phyloP scores from a whole-genome alignment of 2,113 vertebrate species.

The Campylomormyrus numenius region DNA sequence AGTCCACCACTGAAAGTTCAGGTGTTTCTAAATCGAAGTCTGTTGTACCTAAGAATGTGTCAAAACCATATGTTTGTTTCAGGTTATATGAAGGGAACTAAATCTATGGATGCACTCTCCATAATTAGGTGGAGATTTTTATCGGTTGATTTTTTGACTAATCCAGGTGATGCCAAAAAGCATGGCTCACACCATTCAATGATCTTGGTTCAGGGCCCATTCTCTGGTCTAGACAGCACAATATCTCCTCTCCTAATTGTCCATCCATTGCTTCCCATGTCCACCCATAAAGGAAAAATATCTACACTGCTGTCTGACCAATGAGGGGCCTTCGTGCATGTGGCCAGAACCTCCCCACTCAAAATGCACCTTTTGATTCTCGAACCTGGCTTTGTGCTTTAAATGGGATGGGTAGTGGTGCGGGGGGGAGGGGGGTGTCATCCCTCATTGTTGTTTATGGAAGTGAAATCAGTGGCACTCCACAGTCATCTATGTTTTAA shows the following conservation, averaged over 20 bases:
- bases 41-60: background rate
- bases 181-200: background rate
- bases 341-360: background rate
- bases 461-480: conserved; percentile 41
- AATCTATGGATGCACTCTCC: background rate
- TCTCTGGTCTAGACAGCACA: background rate
- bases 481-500: conserved; percentile 40
- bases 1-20: background rate
- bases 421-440: conserved; percentile 40
- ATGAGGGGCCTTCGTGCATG: conserved; percentile 32
- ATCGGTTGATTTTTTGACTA: background rate
- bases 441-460: conserved; percentile 37
- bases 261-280: background rate
- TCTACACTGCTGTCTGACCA: background rate
- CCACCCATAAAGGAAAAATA: background rate
- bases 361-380: conserved; percentile 32
- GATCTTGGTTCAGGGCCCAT: background rate
- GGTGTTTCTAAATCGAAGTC: background rate
- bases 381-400: background rate
- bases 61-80: background rate
- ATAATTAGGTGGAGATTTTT: background rate
- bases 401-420: conserved; percentile 37
- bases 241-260: background rate
- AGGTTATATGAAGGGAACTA: background rate
- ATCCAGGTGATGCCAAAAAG: background rate